A percentile compares a stretch with the other conserved stretches of the same genome.
phyloP scores from a whole-genome alignment of 1,140 invertebrate genomes.

The Cherax destructor region DNA sequence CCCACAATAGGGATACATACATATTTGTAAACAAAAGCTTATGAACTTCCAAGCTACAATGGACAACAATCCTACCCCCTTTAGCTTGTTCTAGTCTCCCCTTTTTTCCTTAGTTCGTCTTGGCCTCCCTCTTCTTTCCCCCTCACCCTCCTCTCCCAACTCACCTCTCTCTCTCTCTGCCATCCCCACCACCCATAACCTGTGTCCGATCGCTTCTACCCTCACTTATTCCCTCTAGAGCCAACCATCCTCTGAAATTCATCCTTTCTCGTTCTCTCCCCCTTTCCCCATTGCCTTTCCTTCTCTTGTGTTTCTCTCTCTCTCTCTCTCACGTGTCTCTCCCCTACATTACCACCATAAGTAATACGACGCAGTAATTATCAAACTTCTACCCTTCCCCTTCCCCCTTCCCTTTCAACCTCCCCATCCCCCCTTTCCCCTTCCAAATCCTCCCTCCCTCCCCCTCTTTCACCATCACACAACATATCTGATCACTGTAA shows the following conservation, averaged over 20 bases:
- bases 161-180: neutral
- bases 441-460: neutral
- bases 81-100: neutral
- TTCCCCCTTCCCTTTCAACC: neutral
- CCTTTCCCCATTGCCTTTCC: neutral
- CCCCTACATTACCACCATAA: neutral
- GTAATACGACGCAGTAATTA: conserved; percentile 53
- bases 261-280: neutral
- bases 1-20: no score
- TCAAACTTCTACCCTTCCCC: conserved; percentile 10
- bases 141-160: conserved; percentile 11
- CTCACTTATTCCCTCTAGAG: no score
- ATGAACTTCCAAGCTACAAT: no score
- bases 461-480: no score
- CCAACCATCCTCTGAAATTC: neutral
- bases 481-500: no score
- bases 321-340: neutral
- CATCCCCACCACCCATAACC: no score
- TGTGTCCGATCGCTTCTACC: no score
- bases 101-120: neutral
- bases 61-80: no score
- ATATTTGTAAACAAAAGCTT: no score
- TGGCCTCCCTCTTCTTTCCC: neutral
- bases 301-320: neutral
- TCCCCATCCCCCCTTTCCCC: no score